These are phyloP conservation scores for Phorcus lineatus DNA, from an alignment of 2,888 invertebrate species.

Conservation along the genomic window DNA sequence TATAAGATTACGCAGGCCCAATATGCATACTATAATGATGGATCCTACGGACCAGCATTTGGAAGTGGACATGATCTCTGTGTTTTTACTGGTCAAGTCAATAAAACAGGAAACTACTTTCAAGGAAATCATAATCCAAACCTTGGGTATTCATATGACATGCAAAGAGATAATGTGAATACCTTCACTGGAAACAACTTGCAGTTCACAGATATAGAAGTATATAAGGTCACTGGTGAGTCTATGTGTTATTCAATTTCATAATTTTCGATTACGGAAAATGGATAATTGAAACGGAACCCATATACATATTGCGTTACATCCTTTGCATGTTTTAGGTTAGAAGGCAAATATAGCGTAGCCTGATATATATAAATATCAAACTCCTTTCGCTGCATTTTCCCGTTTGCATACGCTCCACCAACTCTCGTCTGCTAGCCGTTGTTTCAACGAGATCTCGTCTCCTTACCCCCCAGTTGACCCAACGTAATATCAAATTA, in stretches of 20 bases:
- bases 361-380: no score
- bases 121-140: neutral
- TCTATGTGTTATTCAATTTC: neutral
- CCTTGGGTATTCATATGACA: neutral
- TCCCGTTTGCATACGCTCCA: no score
- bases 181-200: neutral
- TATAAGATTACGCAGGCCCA: constrained; percentile 24
- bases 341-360: no score
- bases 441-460: no score
- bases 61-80: constrained; percentile 35
- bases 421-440: no score
- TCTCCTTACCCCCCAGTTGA: no score
- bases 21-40: neutral
- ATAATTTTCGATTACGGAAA: no score
- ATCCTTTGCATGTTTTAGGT: no score
- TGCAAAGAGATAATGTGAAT: neutral
- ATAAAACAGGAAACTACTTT: constrained; percentile 1
- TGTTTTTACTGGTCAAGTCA: constrained; percentile 21
- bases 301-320: no score
- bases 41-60: neutral
- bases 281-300: no score
- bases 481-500: no score
- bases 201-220: constrained; percentile 9
- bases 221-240: neutral
- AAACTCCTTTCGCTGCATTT: no score